Evolutionary conservation across 2,797 vertebrate genomes (phyloP).

Genomic region (Pangasius mekongensis): DNA sequence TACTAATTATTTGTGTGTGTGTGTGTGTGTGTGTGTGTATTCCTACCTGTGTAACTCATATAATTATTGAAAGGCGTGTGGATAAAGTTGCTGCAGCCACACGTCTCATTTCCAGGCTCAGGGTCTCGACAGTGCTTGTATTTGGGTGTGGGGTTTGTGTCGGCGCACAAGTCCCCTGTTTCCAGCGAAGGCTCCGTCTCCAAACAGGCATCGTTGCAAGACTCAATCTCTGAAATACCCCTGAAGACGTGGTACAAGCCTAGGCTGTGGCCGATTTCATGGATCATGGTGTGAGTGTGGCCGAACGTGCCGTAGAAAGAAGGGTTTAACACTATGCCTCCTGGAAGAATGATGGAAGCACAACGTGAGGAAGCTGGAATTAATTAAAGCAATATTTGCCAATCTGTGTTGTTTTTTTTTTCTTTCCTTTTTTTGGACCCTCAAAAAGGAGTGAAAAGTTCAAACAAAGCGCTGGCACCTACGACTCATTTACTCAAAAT

Average conservation of each 20-base stretch:
- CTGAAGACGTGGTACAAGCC: conserved; percentile 97
- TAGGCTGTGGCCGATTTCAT: conserved; percentile 95
- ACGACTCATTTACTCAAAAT: conserved; percentile 31
- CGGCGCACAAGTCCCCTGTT: conserved; percentile 93
- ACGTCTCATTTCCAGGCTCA: conserved; percentile 90
- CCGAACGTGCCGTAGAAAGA: conserved; percentile 94
- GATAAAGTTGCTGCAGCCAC: conserved; percentile 86
- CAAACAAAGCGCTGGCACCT: conserved; percentile 22
- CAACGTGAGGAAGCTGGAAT: not conserved
- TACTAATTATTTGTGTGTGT: not conserved
- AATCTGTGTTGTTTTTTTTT: not conserved
- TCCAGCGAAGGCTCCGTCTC: conserved; percentile 95
- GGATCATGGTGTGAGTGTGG: conserved; percentile 98
- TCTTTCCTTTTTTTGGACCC: not conserved
- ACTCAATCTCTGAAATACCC: conserved; percentile 95
- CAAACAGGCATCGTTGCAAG: conserved; percentile 94
- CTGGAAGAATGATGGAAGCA: conserved; percentile 59
- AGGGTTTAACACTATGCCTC: conserved; percentile 93
- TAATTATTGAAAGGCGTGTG: conserved; percentile 96
- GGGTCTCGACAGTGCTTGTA: conserved; percentile 95
- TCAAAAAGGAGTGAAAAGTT: not conserved
- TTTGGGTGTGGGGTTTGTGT: conserved; percentile 95
- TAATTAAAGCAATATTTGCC: conserved; percentile 11
- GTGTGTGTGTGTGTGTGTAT: not conserved
- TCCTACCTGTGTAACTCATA: conserved; percentile 97